A percentile compares a stretch with the other conserved stretches of the same genome.
These are phyloP conservation scores for Agraylea sexmaculata DNA, from an alignment of 1,140 invertebrate genomes.

Conservation along the genomic window DNA sequence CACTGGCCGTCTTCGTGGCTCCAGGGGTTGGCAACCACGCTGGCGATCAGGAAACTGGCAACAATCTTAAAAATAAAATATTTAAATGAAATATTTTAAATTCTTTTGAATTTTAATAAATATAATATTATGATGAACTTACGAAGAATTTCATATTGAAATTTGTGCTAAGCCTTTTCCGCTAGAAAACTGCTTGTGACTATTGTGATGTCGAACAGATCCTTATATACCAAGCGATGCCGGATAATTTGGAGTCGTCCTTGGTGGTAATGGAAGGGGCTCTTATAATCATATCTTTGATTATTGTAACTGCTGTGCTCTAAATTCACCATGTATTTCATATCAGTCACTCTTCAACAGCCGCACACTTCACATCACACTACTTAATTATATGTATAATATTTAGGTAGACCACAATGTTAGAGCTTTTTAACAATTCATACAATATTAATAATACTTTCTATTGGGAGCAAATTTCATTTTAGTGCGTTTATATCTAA, in stretches of 20 bases:
- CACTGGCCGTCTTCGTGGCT: conserved; percentile 3
- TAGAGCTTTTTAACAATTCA: no score
- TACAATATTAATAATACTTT: no score
- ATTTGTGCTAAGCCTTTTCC: conserved; percentile 8
- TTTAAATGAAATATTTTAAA: not conserved
- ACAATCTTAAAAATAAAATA: not conserved
- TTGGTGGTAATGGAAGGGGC: no score
- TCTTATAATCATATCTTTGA: not conserved
- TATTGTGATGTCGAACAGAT: not conserved
- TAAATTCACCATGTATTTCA: conserved; percentile 4
- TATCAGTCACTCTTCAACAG: not conserved
- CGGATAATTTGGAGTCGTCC: no score
- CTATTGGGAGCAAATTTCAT: no score
- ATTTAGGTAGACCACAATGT: no score
- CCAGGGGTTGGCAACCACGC: conserved; percentile 3
- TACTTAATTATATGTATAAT: not conserved
- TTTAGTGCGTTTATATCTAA: no score
- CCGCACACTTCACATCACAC: not conserved
- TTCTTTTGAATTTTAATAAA: not conserved
- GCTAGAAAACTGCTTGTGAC: conserved; percentile 10
- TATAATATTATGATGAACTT: conserved; percentile 4
- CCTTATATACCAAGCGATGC: no score
- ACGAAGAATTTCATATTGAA: conserved; percentile 11
- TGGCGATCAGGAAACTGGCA: not conserved
- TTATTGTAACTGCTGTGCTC: not conserved